Conservation (phyloP, 2,113 vertebrate genomes). For the Hemichromis elongatus region DNA sequence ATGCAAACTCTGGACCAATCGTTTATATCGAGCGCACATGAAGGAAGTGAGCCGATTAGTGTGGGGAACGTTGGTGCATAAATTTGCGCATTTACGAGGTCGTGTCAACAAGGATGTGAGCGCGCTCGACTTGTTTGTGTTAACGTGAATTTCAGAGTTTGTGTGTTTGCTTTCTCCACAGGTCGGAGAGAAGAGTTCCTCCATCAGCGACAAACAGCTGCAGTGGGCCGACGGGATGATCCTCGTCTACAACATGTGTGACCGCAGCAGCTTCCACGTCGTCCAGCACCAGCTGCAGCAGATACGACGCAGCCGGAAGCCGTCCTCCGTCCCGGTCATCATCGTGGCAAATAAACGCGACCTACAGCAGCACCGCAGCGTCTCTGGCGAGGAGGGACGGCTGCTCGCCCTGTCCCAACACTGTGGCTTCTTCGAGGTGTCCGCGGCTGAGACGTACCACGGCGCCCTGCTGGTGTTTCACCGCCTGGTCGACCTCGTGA, state of each 20-base stretch:
- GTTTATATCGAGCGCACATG: neutral
- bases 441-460: constrained; percentile 19
- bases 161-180: neutral
- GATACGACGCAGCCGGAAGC: constrained; percentile 6
- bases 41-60: neutral
- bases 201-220: constrained; percentile 13
- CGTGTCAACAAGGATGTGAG: neutral
- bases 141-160: neutral
- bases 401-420: constrained; percentile 1
- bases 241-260: constrained; percentile 34
- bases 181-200: neutral
- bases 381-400: constrained; percentile 24
- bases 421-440: constrained; percentile 37
- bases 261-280: constrained; percentile 12
- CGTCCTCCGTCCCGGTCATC: neutral
- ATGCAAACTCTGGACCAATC: neutral
- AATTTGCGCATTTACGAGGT: neutral
- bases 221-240: constrained; percentile 32
- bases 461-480: constrained; percentile 25
- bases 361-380: neutral
- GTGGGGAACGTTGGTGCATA: neutral
- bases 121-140: neutral
- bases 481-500: constrained; percentile 10
- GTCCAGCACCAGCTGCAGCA: constrained; percentile 8
- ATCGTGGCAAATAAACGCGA: constrained; percentile 33